Evolutionary conservation across 2,888 invertebrate species (phyloP), one percentile per base, ranked within the genome.

Genomic region (Macaria notata): DNA sequence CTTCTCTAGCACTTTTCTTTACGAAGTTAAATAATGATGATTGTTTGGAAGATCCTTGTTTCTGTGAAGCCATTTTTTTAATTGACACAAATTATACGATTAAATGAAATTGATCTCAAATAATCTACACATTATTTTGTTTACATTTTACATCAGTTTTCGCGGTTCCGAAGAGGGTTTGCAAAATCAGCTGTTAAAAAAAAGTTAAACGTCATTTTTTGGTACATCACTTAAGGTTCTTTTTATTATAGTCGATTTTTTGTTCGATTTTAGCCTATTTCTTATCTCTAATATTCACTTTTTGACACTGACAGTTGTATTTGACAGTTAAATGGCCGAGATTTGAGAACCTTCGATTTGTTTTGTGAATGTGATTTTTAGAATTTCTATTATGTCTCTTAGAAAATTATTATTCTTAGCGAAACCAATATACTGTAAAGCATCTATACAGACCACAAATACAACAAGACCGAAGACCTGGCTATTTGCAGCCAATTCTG

Each of bases 321-420:
- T 44, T 38, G 36, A 44, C 49, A 31, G 33, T 3, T 31, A 30
- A n/a, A 6, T 9, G 31, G 5, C 8, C 39, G 46, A 49, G 57
- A 19, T 19, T 19, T 36, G 71, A 72, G 65, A 72, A 73, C 73
- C 65, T 75, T 76, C 70, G 55, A 76, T 65, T 70, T 72, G 68
- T 71, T 66, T 45, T 74, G 79, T 78, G 73, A 79, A 80, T 78
- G 76, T 75, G 72, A 72, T 72, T 75, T 73, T 64, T 66, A 44
- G 39, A 64, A 69, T 59, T 53, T 55, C 44, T 71, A 77, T 65
- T 76, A 91, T 91, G 91, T 84, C 86, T 75, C 74, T 90, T 41
- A 82, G 83, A 76, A 90, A 88, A 83, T 78, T 81, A 67, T 71
- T 88, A 66, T 83, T 77, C 71, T 68, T 88, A 66, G 79, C 86